Conservation (phyloP, 2,888 invertebrate genomes). For the Macroteleia sp. region DNA sequence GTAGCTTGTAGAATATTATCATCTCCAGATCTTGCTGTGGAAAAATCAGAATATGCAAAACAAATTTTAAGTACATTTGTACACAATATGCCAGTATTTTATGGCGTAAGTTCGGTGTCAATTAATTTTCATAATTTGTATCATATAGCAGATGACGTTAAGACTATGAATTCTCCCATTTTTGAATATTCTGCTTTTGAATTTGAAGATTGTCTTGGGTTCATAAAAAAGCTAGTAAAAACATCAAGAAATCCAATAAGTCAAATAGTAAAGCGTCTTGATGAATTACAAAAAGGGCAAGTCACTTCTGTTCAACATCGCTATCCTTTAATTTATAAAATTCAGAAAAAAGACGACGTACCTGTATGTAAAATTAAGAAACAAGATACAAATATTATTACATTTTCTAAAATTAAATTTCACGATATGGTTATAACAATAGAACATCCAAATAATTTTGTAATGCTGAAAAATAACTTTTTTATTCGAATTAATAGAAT, state of each 20-base stretch:
- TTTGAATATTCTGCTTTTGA: constrained; percentile 4
- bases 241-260: not conserved
- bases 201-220: constrained; percentile 15
- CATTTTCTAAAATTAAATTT: not conserved
- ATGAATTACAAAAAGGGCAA: constrained; percentile 11
- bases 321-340: constrained; percentile 9
- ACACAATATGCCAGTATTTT: not conserved
- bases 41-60: too few relatives aligned
- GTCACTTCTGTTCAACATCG: not conserved
- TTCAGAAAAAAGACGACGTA: not conserved
- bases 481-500: too few relatives aligned
- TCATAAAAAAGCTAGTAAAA: constrained; percentile 23
- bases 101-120: constrained; percentile 1
- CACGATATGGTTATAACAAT: not conserved
- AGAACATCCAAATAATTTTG: not conserved
- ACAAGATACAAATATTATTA: not conserved
- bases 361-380: constrained; percentile 1
- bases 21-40: too few relatives aligned
- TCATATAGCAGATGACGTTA: constrained; percentile 9
- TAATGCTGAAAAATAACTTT: too few relatives aligned
- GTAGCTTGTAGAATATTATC: too few relatives aligned
- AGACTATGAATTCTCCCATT: constrained; percentile 3
- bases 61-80: constrained; percentile 1
- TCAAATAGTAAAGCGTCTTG: constrained; percentile 3
- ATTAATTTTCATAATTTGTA: constrained; percentile 9